Evolutionary conservation across 2,888 invertebrate genomes (phyloP).

Genomic region (Unio pictorum): DNA sequence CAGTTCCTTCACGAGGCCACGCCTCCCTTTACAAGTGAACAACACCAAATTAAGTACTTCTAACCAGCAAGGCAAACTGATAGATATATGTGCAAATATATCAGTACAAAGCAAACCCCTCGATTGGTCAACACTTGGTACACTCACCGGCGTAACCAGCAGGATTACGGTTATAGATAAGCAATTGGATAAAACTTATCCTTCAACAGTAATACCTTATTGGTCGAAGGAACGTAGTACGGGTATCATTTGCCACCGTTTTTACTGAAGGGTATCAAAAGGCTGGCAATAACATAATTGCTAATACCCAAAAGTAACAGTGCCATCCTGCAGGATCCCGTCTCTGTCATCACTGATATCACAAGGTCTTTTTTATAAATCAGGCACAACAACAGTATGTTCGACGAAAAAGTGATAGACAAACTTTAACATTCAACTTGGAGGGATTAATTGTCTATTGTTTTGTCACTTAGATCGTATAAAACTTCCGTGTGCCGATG

Average conservation of each 20-base stretch:
- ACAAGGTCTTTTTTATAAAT: too few relatives aligned
- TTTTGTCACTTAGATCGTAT: too few relatives aligned
- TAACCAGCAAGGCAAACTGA: conserved; percentile 5
- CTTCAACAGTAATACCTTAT: neutral
- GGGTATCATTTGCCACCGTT: neutral
- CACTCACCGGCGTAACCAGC: conserved; percentile 14
- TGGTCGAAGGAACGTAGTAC: neutral
- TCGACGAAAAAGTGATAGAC: neutral
- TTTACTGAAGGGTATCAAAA: neutral
- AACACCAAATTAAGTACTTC: conserved; percentile 1
- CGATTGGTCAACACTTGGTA: conserved; percentile 10
- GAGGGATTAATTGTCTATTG: neutral
- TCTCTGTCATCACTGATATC: too few relatives aligned
- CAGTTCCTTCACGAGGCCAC: too few relatives aligned
- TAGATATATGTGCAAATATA: conserved; percentile 23
- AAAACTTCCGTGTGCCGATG: too few relatives aligned
- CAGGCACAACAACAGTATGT: too few relatives aligned
- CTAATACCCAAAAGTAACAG: too few relatives aligned
- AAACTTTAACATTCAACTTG: neutral
- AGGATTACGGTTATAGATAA: conserved; percentile 11
- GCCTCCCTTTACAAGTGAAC: neutral
- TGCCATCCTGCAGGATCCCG: too few relatives aligned
- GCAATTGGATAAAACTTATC: conserved; percentile 3
- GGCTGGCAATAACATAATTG: too few relatives aligned
- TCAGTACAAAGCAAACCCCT: neutral